Percentiles rank a stretch among this genome's conserved stretches.
phyloP scores from a whole-genome alignment of 2,797 vertebrate species.

The Centroberyx gerrardi region DNA sequence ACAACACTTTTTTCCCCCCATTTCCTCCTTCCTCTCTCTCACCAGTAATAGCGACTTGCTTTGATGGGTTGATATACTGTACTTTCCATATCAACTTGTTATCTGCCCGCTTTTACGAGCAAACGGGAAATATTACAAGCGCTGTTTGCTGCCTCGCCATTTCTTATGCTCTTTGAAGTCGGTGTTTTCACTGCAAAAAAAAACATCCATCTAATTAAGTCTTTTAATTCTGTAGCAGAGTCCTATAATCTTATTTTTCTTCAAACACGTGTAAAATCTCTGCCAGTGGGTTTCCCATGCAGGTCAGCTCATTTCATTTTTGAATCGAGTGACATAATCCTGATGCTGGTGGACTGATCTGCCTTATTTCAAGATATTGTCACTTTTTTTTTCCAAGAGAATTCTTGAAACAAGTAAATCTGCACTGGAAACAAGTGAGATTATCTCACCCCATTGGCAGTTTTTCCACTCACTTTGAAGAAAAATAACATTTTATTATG shows the following conservation, averaged over 20 bases:
- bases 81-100: slow-evolving; percentile 62
- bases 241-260: slow-evolving; percentile 27
- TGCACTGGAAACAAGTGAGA: neutral
- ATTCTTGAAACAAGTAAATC: neutral
- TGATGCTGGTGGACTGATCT: neutral
- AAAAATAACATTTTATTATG: neutral
- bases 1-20: slow-evolving; percentile 38
- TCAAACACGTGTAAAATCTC: slow-evolving; percentile 23
- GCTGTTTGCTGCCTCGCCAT: slow-evolving; percentile 45
- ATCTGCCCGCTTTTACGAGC: slow-evolving; percentile 63
- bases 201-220: slow-evolving; percentile 51
- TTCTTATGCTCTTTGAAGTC: slow-evolving; percentile 69
- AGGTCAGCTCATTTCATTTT: slow-evolving; percentile 1
- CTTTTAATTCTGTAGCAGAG: slow-evolving; percentile 30
- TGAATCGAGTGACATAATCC: neutral
- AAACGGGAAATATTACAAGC: slow-evolving; percentile 57
- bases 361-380: neutral
- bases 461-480: neutral
- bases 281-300: neutral
- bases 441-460: neutral
- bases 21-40: slow-evolving; percentile 39
- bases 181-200: slow-evolving; percentile 36
- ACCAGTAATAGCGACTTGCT: slow-evolving; percentile 50
- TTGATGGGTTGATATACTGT: slow-evolving; percentile 43
- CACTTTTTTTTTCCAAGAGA: neutral